phyloP scores from a whole-genome alignment of 2,113 vertebrate genomes.

The Hassar affinis region DNA sequence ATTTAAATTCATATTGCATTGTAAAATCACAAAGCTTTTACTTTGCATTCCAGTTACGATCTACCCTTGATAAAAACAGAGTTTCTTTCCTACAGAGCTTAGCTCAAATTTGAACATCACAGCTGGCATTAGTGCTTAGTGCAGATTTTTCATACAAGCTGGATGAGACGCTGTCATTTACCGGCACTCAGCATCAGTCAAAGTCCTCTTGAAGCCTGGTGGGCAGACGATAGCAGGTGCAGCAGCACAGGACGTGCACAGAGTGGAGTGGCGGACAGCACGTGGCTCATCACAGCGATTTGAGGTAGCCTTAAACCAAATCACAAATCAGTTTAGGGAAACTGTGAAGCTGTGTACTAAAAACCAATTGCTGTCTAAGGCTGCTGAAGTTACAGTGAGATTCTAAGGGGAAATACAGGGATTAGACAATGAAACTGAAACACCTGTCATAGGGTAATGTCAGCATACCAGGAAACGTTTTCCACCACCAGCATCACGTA shows the following conservation, averaged over 20 bases:
- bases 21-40: background rate
- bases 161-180: background rate
- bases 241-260: slow-evolving; percentile 77
- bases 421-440: too few species aligned
- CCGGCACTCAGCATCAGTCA: slow-evolving; percentile 40
- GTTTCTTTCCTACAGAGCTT: background rate
- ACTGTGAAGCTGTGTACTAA: background rate
- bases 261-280: background rate
- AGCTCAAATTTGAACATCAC: background rate
- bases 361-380: background rate
- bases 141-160: background rate
- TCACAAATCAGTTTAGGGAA: background rate
- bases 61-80: background rate
- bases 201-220: slow-evolving; percentile 61
- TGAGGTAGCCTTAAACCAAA: slow-evolving; percentile 32
- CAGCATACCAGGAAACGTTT: too few species aligned
- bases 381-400: background rate
- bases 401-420: background rate
- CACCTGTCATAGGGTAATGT: too few species aligned
- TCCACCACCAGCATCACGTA: too few species aligned
- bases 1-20: background rate
- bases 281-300: slow-evolving; percentile 41
- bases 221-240: slow-evolving; percentile 67
- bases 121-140: slow-evolving; percentile 32
- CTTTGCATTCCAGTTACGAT: background rate